Percentiles rank a stretch among this genome's conserved stretches.
These are phyloP conservation scores for Arion vulgaris DNA, from an alignment of 1,140 invertebrate species.

Conservation along the genomic window DNA sequence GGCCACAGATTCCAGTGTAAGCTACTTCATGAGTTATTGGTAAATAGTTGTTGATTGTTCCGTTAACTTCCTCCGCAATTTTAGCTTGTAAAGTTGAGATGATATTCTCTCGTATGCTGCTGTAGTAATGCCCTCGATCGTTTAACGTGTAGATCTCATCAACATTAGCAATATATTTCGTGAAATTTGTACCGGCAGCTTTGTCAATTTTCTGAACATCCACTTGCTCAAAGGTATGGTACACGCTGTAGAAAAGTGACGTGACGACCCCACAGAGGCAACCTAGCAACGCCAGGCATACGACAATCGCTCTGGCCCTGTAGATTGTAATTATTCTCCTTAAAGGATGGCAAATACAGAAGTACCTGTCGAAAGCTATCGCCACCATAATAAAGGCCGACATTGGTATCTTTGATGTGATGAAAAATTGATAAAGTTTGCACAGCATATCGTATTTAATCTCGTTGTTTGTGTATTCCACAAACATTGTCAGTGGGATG, in stretches of 20 bases:
- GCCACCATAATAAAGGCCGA: slow-evolving; percentile 71
- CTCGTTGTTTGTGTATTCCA: slow-evolving; percentile 55
- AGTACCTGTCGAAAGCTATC: slow-evolving; percentile 70
- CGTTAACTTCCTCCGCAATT: not conserved
- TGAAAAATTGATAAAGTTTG: slow-evolving; percentile 69
- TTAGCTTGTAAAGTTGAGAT: not conserved
- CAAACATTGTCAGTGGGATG: slow-evolving; percentile 65
- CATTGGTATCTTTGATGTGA: slow-evolving; percentile 67
- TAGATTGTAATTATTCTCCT: slow-evolving; percentile 40
- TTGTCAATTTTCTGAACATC: not conserved
- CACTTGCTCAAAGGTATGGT: slow-evolving; percentile 34
- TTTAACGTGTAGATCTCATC: not conserved
- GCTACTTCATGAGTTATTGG: slow-evolving; percentile 8
- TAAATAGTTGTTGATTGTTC: not conserved
- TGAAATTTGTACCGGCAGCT: slow-evolving; percentile 23
- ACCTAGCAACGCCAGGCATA: slow-evolving; percentile 57
- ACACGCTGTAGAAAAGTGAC: slow-evolving; percentile 61
- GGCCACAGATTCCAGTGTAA: slow-evolving; percentile 44
- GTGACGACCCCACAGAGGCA: slow-evolving; percentile 61
- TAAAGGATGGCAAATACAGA: slow-evolving; percentile 70
- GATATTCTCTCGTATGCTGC: not conserved
- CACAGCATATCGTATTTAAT: slow-evolving; percentile 65
- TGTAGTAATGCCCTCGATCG: not conserved
- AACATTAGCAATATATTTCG: not conserved
- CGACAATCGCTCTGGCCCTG: slow-evolving; percentile 53